Base-by-base conservation (phyloP, 2,888 invertebrate species). In the Agrochola circellaris region DNA sequence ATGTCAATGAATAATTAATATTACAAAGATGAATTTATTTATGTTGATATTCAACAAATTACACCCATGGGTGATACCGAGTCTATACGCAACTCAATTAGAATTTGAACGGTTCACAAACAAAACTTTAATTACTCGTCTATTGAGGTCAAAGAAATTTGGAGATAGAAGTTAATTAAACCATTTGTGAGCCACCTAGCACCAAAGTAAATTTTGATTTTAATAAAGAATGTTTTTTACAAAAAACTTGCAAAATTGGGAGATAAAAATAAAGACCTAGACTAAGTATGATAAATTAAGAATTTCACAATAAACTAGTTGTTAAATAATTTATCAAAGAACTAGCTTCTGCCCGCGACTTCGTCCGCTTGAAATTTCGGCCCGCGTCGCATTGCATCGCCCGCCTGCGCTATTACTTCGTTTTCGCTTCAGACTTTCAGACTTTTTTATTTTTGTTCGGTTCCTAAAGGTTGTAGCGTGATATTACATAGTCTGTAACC, bases 161-260 rank as follows among this genome's bases (percentile, higher is more conserved):
- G 54, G 70, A 72, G 67, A 80, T 77, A 75, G 62, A 85, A 78
- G 77, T 87, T 83, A 87, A 85, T 87, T 83, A 87, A 85, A 80
- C 77, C 70, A 79, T 71, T 85, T 85, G 68, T 75, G 72, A 75
- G 73, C 34, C 56, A 64, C 64, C 68, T 64, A 81, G 75, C 65
- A 66, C 23, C 45, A 70, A 87, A 81, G 64, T 86, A 76, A 75
- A 83, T 81, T 86, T 77, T 72, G 73, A 77, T 71, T 51, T 80
- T 75, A 81, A 76, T 85, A 72, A 68, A 77, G 54, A 34, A 64
- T 58, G 45, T 58, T 75, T 75, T 71, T 54, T 54, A 51, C 3
- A 69, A 66, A 61, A 76, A 75, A 51, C 26, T 58, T n/a, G 8
- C 30, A 6, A 58, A 67, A 42, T 64, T 68, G 9, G 23, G 79